These are phyloP conservation scores for Antheraea yamamai DNA, from an alignment of 2,888 invertebrate species.

Conservation along the genomic window DNA sequence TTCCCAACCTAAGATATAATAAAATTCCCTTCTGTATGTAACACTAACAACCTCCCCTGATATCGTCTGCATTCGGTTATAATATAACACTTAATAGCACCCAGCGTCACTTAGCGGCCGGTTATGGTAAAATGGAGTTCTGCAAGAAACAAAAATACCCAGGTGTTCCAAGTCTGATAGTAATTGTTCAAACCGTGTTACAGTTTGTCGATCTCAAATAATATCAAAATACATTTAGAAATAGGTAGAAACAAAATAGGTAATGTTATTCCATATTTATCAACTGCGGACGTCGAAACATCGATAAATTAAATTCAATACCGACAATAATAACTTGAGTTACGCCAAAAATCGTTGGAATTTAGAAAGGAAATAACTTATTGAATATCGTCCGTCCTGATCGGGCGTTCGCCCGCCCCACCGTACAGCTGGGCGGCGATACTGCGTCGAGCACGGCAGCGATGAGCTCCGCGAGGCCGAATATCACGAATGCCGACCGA, in stretches of 20 bases:
- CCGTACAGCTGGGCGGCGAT: slow-evolving; percentile 1
- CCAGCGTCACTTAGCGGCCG: too few relatives aligned
- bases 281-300: background rate
- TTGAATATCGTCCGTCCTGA: slow-evolving; percentile 4
- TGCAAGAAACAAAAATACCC: too few relatives aligned
- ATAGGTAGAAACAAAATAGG: background rate
- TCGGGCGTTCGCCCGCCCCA: background rate
- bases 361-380: slow-evolving; percentile 15
- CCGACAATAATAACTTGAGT: slow-evolving; percentile 9
- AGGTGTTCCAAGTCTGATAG: too few relatives aligned
- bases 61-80: too few relatives aligned
- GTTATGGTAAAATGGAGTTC: too few relatives aligned
- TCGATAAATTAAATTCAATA: slow-evolving; percentile 5
- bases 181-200: too few relatives aligned
- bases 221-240: background rate
- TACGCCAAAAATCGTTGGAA: slow-evolving; percentile 17
- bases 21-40: too few relatives aligned
- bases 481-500: slow-evolving; percentile 15
- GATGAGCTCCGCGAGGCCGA: background rate
- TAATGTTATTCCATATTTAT: background rate
- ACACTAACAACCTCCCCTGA: too few relatives aligned
- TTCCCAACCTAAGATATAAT: too few relatives aligned
- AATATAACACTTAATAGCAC: too few relatives aligned
- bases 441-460: background rate
- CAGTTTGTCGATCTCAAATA: too few relatives aligned